These are phyloP conservation scores for Eutolmus rufibarbis DNA, from an alignment of 2,888 invertebrate species.

Conservation along the genomic window DNA sequence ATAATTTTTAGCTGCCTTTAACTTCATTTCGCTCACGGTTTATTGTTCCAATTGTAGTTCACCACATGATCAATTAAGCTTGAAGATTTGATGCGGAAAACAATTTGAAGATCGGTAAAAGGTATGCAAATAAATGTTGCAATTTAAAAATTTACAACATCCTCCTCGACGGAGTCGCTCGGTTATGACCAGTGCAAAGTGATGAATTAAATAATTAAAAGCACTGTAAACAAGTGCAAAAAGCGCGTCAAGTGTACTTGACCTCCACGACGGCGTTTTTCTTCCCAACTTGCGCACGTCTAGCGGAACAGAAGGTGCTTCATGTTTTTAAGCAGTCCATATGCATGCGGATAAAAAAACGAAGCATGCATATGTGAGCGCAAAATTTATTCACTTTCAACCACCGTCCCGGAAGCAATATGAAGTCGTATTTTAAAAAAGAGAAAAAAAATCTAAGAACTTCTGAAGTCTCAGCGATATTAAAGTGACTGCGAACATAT, in stretches of 20 bases:
- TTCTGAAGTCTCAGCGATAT: background rate
- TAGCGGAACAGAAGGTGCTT: background rate
- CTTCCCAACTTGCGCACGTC: background rate
- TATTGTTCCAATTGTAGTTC: background rate
- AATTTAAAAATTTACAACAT: background rate
- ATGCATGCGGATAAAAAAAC: background rate
- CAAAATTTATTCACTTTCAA: background rate
- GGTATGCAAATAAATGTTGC: background rate
- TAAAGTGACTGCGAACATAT: background rate
- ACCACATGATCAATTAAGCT: background rate
- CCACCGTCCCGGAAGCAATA: background rate
- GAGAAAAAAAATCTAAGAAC: background rate
- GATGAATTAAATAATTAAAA: background rate
- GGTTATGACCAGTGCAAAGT: background rate
- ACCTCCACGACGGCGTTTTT: background rate
- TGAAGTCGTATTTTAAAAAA: background rate
- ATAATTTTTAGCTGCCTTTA: too few species aligned
- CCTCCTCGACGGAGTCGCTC: background rate
- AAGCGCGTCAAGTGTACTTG: constrained; percentile 1
- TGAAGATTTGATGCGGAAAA: background rate
- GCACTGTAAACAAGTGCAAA: background rate
- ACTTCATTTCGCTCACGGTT: too few species aligned
- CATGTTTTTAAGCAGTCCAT: background rate
- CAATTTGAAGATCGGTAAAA: background rate
- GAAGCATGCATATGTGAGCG: background rate